phyloP scores from a whole-genome alignment of 2,113 vertebrate species.

The Tragelaphus scriptus region DNA sequence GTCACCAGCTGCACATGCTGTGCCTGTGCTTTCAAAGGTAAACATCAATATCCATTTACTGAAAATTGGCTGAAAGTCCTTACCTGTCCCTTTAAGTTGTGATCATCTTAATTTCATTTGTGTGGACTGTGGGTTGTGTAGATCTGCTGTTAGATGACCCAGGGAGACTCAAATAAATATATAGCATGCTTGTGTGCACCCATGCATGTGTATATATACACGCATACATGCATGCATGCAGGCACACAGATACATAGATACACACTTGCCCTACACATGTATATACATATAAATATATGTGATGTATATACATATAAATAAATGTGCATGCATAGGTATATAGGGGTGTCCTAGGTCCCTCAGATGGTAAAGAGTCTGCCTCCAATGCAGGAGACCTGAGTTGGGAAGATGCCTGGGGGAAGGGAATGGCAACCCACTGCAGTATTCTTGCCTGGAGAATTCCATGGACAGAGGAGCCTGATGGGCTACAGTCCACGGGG shows the following conservation, averaged over 20 bases:
- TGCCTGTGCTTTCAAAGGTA: background rate
- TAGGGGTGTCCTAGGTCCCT: background rate
- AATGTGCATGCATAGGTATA: no score
- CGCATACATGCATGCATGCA: no score
- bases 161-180: background rate
- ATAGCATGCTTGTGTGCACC: background rate
- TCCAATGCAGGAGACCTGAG: background rate
- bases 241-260: background rate
- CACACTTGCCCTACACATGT: background rate
- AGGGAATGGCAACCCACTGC: background rate
- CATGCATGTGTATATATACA: background rate
- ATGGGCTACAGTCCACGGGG: background rate
- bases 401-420: background rate
- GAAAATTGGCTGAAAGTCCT: conserved; percentile 45
- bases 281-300: background rate
- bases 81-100: background rate
- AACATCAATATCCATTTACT: conserved; percentile 35
- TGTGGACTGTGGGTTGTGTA: background rate
- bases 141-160: background rate
- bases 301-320: background rate
- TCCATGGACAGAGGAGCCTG: background rate
- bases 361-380: background rate
- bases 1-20: conserved; percentile 51
- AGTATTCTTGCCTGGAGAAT: background rate
- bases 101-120: conserved; percentile 23